phyloP scores from a whole-genome alignment of 2,888 invertebrate genomes.

The Periphyllus acericola region DNA sequence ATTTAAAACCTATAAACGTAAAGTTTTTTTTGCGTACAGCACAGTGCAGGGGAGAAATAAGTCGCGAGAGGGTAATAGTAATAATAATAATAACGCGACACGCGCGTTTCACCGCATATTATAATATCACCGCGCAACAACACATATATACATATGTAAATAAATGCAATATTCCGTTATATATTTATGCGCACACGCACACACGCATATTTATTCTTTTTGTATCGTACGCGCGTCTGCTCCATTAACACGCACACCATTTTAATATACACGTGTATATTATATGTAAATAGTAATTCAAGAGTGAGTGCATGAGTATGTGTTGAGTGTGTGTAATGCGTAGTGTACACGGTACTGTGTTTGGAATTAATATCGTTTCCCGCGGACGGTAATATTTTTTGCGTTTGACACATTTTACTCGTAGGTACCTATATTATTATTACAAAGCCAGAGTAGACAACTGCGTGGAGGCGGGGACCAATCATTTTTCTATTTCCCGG shows the following conservation, averaged over 20 bases:
- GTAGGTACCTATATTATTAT: not conserved
- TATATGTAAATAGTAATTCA: too few relatives aligned
- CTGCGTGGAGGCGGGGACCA: not conserved
- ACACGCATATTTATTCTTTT: too few relatives aligned
- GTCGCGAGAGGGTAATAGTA: conserved; percentile 4
- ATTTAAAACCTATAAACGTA: not conserved
- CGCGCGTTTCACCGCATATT: not conserved
- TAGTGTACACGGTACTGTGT: too few relatives aligned
- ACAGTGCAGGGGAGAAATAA: not conserved
- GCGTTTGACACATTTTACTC: not conserved
- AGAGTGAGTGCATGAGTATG: too few relatives aligned
- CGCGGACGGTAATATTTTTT: not conserved
- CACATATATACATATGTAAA: not conserved
- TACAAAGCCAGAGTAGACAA: not conserved
- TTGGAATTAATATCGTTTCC: conserved; percentile 23
- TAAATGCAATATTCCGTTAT: not conserved
- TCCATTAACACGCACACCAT: not conserved
- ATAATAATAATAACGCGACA: conserved; percentile 19
- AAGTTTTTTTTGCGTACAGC: not conserved
- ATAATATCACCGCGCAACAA: not conserved
- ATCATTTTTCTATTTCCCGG: not conserved
- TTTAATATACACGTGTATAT: too few relatives aligned
- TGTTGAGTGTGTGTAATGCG: too few relatives aligned
- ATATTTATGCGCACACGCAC: too few relatives aligned
- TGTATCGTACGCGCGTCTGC: not conserved